Conservation (phyloP, 2,113 vertebrate genomes). For the Leptobrachium leishanense region DNA sequence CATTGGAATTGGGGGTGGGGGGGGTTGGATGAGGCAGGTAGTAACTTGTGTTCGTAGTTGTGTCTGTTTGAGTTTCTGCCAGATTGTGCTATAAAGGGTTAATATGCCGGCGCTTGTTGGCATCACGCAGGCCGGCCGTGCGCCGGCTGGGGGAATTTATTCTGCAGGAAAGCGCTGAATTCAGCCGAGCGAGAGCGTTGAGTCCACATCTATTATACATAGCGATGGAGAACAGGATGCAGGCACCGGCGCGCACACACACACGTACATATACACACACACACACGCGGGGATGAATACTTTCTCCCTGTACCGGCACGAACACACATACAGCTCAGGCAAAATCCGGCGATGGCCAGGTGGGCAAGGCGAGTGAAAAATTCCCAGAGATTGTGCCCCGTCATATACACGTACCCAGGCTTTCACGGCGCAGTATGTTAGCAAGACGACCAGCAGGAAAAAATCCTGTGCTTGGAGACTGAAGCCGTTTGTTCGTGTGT, state of each 20-base stretch:
- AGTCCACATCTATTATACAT: slow-evolving; percentile 41
- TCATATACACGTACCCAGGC: no score
- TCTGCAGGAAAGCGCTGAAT: not conserved
- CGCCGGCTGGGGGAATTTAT: not conserved
- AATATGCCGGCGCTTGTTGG: no score
- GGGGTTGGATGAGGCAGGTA: no score
- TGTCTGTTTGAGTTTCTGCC: no score
- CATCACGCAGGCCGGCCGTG: not conserved
- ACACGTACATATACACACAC: slow-evolving; percentile 7
- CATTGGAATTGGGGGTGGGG: no score
- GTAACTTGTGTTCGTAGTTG: no score
- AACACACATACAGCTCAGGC: not conserved
- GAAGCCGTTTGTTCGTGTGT: not conserved
- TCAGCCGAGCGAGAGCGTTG: slow-evolving; percentile 17
- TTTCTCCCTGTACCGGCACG: not conserved
- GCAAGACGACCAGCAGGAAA: not conserved
- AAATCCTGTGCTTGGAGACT: not conserved
- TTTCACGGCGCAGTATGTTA: not conserved
- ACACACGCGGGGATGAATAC: not conserved
- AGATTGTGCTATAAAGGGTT: no score
- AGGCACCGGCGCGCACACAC: slow-evolving; percentile 21
- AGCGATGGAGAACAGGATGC: slow-evolving; percentile 32
- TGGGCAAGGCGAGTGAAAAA: no score
- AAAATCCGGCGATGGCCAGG: not conserved
- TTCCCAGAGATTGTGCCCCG: no score